Evolutionary conservation across 2,797 vertebrate species (phyloP), one percentile per base, ranked within the genome.

Genomic region (Adelosebastes latens): DNA sequence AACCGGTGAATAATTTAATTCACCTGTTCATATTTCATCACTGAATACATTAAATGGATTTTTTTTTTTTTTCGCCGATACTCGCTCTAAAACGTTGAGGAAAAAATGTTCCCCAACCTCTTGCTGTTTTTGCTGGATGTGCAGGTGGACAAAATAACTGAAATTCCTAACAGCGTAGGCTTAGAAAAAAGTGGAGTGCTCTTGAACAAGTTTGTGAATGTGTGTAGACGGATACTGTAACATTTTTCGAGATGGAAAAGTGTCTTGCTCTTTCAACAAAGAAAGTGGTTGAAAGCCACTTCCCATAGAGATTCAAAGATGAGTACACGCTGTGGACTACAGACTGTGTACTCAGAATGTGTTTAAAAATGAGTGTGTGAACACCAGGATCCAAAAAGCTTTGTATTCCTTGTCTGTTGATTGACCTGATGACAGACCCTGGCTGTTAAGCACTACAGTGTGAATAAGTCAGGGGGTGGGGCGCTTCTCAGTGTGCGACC

Each of bases 1-100:
- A 89, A 89, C 84, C 73, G 75, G 79, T 94, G 86, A 95, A 95
- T 93, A 87, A 94, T 94, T 94, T 49, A 94, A 90, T 87, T 90
- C 69, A 93, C 87, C 89, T 93, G 89, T 92, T 91, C 90, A 93
- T 93, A 89, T 93, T 93, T 93, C 80, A 93, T 90, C 77, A 81
- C 70, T 39, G 89, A 91, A 90, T 89, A 84, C 80, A 93, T 94
- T 90, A 87, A 88, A 92, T 46, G 4, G 49, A 79, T 16, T 55
- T 53, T 53, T 80, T 77, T 85, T 70, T 83, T 80, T 49, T 49
- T 49, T 4, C 73, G 65, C 27, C 64, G 5, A 65, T 56, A 32
- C 70, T 79, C 8, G 16, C 59, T 77, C 24, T 67, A 72, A 90
- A 90, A 81, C 22, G 39, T 52, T 32, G 53, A 80, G 62, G 73